These are phyloP conservation scores for Salticus scenicus DNA, from an alignment of 2,888 invertebrate genomes.

Conservation along the genomic window DNA sequence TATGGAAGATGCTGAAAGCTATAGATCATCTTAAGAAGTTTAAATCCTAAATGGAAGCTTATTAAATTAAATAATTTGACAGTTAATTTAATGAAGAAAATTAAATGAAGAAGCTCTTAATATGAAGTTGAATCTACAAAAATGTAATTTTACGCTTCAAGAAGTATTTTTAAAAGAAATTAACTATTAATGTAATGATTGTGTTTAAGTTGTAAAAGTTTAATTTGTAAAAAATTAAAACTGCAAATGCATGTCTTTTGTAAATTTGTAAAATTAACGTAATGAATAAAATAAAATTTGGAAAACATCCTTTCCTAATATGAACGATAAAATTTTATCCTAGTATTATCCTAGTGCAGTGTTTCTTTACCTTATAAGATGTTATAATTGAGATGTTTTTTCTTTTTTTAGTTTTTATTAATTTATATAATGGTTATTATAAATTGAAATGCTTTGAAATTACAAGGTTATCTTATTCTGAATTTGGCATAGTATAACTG, in stretches of 20 bases:
- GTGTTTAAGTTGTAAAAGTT: too few relatives aligned
- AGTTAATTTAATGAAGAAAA: background rate
- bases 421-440: too few relatives aligned
- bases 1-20: slow-evolving; percentile 10
- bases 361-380: slow-evolving; percentile 28
- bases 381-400: background rate
- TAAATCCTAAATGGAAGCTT: background rate
- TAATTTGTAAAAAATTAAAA: too few relatives aligned
- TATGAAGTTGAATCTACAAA: background rate
- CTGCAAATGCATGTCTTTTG: slow-evolving; percentile 4
- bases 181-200: background rate
- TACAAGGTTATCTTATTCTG: background rate
- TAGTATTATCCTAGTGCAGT: slow-evolving; percentile 38
- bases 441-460: background rate
- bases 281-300: background rate
- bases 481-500: too few relatives aligned
- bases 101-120: slow-evolving; percentile 6
- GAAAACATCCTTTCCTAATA: too few relatives aligned
- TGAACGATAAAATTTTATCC: background rate
- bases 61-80: background rate
- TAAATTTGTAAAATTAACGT: background rate
- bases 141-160: background rate
- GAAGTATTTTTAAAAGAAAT: background rate
- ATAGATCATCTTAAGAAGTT: slow-evolving; percentile 10
- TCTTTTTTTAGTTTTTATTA: background rate